phyloP scores from a whole-genome alignment of 2,888 invertebrate genomes.

The Neuroscelio doddi region DNA sequence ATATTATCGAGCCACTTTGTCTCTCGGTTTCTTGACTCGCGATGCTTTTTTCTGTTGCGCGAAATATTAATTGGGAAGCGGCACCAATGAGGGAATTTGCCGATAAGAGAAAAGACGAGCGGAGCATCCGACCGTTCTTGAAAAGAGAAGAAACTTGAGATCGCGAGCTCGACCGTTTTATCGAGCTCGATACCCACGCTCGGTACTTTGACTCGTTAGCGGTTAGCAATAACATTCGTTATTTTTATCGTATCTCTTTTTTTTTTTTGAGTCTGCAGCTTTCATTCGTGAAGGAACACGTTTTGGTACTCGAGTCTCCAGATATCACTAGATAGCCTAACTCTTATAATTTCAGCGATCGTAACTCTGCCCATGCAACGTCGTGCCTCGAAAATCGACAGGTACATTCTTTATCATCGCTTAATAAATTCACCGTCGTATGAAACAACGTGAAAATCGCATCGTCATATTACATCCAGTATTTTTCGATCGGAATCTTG shows the following conservation, averaged over 20 bases:
- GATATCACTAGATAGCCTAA: conserved; percentile 64
- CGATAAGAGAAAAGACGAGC: conserved; percentile 53
- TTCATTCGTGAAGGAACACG: conserved; percentile 68
- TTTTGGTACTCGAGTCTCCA: conserved; percentile 68
- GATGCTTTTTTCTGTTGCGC: conserved; percentile 22
- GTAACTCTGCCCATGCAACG: background rate
- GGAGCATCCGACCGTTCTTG: conserved; percentile 24
- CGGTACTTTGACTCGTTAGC: conserved; percentile 66
- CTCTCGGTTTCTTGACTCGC: conserved; percentile 19
- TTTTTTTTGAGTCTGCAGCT: conserved; percentile 53
- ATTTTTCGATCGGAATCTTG: too few relatives aligned
- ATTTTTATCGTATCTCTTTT: conserved; percentile 67
- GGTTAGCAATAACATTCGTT: conserved; percentile 70
- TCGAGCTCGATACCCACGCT: conserved; percentile 60
- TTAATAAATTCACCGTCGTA: too few relatives aligned
- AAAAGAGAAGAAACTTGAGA: conserved; percentile 18
- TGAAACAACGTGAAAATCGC: too few relatives aligned
- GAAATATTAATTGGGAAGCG: conserved; percentile 62
- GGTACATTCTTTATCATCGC: conserved; percentile 3
- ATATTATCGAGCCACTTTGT: background rate
- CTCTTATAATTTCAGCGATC: conserved; percentile 49
- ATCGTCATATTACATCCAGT: too few relatives aligned
- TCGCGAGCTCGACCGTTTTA: conserved; percentile 56
- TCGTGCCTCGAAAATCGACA: conserved; percentile 6
- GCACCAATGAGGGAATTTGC: conserved; percentile 59